Evolutionary conservation across 2,888 invertebrate genomes (phyloP).

Genomic region (Drosophila anceps): DNA sequence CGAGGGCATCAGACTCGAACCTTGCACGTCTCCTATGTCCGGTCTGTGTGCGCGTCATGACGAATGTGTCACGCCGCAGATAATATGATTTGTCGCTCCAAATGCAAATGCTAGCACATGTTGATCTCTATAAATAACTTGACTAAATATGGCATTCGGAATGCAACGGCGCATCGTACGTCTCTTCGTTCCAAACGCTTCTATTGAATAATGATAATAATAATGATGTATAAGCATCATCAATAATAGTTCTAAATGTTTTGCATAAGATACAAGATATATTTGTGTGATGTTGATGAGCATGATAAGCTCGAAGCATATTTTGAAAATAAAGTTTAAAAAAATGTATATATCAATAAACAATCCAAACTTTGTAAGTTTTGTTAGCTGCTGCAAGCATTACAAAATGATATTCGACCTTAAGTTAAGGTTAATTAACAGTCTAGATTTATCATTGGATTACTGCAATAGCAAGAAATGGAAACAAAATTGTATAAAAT

Average conservation of each 20-base stretch:
- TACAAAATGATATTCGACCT: too few species aligned
- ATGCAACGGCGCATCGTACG: neutral
- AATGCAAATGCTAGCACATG: constrained; percentile 51
- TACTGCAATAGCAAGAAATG: neutral
- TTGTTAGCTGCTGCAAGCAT: too few species aligned
- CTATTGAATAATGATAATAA: constrained; percentile 3
- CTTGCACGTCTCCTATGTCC: constrained; percentile 27
- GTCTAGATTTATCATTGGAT: neutral
- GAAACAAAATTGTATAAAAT: neutral
- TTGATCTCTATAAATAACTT: constrained; percentile 54
- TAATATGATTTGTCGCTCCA: constrained; percentile 70
- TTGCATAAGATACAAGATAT: neutral
- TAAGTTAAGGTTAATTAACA: neutral
- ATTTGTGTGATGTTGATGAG: neutral
- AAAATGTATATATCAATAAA: too few species aligned
- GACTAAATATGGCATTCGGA: constrained; percentile 28
- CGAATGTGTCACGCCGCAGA: constrained; percentile 68
- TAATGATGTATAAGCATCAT: constrained; percentile 28
- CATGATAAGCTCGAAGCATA: too few species aligned
- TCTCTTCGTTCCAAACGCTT: neutral
- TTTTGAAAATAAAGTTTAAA: too few species aligned
- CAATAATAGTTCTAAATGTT: neutral
- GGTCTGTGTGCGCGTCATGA: constrained; percentile 43
- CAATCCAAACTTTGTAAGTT: too few species aligned
- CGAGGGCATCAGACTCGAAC: constrained; percentile 12